phyloP scores from a whole-genome alignment of 1,140 invertebrate species.

The Euwallacea similis region DNA sequence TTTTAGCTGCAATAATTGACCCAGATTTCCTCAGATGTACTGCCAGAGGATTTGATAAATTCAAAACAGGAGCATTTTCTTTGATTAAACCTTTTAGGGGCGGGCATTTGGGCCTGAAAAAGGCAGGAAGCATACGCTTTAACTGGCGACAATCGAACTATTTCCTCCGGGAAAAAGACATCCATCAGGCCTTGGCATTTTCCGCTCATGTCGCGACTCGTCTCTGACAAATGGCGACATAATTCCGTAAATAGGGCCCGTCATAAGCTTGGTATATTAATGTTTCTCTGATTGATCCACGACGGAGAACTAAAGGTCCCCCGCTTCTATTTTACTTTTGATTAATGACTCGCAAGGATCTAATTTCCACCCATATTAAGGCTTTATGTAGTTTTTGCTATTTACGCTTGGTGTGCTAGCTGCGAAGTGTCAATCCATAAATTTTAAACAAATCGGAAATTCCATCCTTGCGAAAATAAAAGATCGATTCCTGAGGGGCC shows the following conservation, averaged over 20 bases:
- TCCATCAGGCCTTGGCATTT: constrained; percentile 25
- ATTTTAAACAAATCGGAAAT: constrained; percentile 4
- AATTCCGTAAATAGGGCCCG: constrained; percentile 24
- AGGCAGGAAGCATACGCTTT: constrained; percentile 7
- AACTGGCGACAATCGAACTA: constrained; percentile 4
- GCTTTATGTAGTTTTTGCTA: background rate
- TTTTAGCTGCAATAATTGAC: constrained; percentile 19
- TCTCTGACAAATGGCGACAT: constrained; percentile 29
- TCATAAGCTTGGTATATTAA: constrained; percentile 24
- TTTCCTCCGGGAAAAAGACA: constrained; percentile 13
- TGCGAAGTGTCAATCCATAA: background rate
- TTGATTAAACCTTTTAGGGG: background rate
- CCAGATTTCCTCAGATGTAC: constrained; percentile 5
- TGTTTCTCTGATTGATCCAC: constrained; percentile 30
- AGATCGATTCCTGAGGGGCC: background rate
- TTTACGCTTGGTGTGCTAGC: too few relatives aligned
- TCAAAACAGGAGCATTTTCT: constrained; percentile 8
- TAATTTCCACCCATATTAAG: background rate
- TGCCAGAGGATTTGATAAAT: background rate
- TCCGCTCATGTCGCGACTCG: constrained; percentile 21
- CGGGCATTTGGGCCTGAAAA: background rate
- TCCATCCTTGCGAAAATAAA: background rate
- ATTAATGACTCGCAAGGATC: constrained; percentile 11
- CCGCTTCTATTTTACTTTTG: constrained; percentile 17
- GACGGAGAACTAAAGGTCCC: constrained; percentile 18